These are phyloP conservation scores for Ptilodon capucinus DNA, from an alignment of 2,888 invertebrate genomes.

Conservation along the genomic window DNA sequence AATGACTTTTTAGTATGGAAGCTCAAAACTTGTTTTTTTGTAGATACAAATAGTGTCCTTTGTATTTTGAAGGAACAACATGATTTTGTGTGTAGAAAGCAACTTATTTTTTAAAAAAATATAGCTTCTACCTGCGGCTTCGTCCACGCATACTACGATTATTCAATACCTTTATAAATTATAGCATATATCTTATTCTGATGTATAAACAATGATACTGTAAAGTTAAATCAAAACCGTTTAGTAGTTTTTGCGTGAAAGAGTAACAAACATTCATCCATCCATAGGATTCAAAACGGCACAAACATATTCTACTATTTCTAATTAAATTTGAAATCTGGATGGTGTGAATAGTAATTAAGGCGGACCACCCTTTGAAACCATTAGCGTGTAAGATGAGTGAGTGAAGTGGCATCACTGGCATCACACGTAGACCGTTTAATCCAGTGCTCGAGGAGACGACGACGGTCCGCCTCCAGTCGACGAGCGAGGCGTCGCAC, in stretches of 20 bases:
- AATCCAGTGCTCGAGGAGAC: slow-evolving; percentile 28
- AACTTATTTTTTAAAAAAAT: no score
- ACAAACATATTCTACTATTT: slow-evolving; percentile 10
- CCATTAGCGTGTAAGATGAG: slow-evolving; percentile 49
- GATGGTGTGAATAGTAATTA: slow-evolving; percentile 35
- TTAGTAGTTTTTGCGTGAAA: no score
- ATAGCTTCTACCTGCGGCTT: no score
- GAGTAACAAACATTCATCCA: no score
- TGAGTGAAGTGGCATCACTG: slow-evolving; percentile 14
- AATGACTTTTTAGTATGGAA: slow-evolving; percentile 29
- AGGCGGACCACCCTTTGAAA: slow-evolving; percentile 35
- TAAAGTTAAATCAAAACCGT: no score
- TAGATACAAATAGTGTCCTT: not conserved
- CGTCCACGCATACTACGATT: no score
- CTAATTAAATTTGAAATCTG: slow-evolving; percentile 25
- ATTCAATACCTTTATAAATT: no score
- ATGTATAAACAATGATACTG: no score
- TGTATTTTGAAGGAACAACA: not conserved
- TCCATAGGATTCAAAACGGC: no score
- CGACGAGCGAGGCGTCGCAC: slow-evolving; percentile 44
- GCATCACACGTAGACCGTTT: slow-evolving; percentile 24
- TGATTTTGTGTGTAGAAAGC: not conserved
- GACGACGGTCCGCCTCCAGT: slow-evolving; percentile 23
- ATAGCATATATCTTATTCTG: no score
- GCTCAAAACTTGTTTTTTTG: slow-evolving; percentile 1